A percentile compares a stretch with the other conserved stretches of the same genome.
Evolutionary conservation across 1,140 invertebrate genomes (phyloP).

Genomic region (Formica exsecta): DNA sequence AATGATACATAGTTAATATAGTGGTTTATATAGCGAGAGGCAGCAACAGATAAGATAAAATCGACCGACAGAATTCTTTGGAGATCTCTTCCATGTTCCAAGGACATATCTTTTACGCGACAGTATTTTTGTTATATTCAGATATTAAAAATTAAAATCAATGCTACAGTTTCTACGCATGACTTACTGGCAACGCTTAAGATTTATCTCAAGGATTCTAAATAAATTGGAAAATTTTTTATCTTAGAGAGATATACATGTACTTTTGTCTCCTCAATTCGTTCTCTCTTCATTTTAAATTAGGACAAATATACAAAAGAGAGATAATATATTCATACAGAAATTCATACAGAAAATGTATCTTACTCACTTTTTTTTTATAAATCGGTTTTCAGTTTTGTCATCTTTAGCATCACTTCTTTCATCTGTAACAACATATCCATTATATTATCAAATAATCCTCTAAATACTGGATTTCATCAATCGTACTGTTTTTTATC

Average conservation of each 20-base stretch:
- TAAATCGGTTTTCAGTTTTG: not conserved
- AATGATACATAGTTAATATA: not conserved
- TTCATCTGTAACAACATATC: slow-evolving; percentile 20
- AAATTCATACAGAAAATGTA: not conserved
- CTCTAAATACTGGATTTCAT: too few relatives aligned
- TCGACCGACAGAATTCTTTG: not conserved
- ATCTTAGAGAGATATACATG: too few relatives aligned
- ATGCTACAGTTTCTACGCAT: not conserved
- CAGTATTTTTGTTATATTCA: not conserved
- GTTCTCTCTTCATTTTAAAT: not conserved
- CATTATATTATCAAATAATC: not conserved
- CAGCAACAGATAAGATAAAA: slow-evolving; percentile 38
- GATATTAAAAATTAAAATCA: not conserved
- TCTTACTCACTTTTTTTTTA: slow-evolving; percentile 27
- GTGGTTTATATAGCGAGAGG: not conserved
- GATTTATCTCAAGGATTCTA: not conserved
- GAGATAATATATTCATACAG: not conserved
- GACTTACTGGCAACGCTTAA: slow-evolving; percentile 10
- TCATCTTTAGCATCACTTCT: not conserved
- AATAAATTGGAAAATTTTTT: slow-evolving; percentile 15
- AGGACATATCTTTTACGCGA: not conserved
- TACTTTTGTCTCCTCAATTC: not conserved
- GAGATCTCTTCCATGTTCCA: not conserved
- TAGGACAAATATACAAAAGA: too few relatives aligned
- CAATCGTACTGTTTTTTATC: not conserved